Base-by-base conservation (phyloP, 2,888 invertebrate species). In the Catotricha subobsoleta region DNA sequence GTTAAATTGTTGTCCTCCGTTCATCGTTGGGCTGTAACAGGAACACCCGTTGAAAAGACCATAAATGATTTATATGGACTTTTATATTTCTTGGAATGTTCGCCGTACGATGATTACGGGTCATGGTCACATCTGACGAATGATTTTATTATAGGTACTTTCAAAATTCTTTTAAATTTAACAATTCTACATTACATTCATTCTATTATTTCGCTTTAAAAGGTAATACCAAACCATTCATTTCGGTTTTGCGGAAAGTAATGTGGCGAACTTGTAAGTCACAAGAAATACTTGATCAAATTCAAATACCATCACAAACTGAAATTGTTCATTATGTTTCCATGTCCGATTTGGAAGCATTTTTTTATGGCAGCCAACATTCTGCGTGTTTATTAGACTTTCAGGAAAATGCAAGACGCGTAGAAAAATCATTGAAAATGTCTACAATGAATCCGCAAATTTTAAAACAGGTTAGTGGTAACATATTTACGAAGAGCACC, bases 1-100 rank as follows among this genome's bases (percentile, higher is more conserved):
- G 58, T 57, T 1, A 49, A 53, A 6, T 48, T 49, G 34, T 41
- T 63, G 40, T 55, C 59, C 15, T 71, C 76, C 8, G 55, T 70
- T 2, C 72, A 78, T 58, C 67, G 76, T 36, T 84, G 84, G 83
- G 74, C 74, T 12, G 67, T 77, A 1, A 80, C 80, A 4, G 83
- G 84, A 18, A 84, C 82, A 0, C 78, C 79, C 1, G 65, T 78
- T 38, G 72, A 74, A 52, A 67, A 67, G 42, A 62, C 65, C 16
- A 55, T 74, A 15, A 61, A 67, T 50, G 73, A 72, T 66, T 48
- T 61, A 28, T 47, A 50, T 2, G 52, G 54, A 2, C 45, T 60
- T 2, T 28, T 62, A 49, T 60, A 46, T 49, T 70, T 58, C 51
- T 56, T 51, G 52, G 65, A 58, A 51, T 63, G 60, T 19, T 55